These are phyloP conservation scores for Nipponia nippon DNA, from an alignment of 2,113 vertebrate genomes.

Conservation along the genomic window DNA sequence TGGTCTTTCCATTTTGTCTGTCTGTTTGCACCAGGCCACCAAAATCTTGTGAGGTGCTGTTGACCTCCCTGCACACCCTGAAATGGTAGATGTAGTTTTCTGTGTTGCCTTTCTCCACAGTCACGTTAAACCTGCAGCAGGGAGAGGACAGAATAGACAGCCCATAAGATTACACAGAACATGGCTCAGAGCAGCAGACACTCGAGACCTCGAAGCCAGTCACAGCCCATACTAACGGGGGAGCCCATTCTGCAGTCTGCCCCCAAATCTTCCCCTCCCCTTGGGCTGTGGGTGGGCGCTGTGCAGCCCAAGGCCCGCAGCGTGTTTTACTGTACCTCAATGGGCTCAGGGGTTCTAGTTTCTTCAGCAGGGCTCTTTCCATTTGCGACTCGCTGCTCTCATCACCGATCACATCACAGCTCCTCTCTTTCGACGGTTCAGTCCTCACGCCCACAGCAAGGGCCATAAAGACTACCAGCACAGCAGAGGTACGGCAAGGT, in stretches of 20 bases:
- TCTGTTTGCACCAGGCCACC: constrained; percentile 81
- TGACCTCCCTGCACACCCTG: constrained; percentile 85
- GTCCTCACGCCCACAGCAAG: background rate
- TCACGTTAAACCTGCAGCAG: constrained; percentile 71
- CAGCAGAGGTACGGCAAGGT: constrained; percentile 3
- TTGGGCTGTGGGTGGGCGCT: background rate
- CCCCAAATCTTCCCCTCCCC: background rate
- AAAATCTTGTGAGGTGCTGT: constrained; percentile 44
- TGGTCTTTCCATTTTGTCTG: background rate
- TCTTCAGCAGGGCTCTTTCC: constrained; percentile 70
- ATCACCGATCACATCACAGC: constrained; percentile 72
- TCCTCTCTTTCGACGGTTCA: constrained; percentile 49
- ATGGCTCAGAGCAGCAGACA: background rate
- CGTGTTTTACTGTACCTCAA: constrained; percentile 51
- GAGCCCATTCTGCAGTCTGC: background rate
- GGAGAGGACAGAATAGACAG: background rate
- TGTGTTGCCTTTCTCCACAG: constrained; percentile 10
- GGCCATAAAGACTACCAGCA: constrained; percentile 37
- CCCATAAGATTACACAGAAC: background rate
- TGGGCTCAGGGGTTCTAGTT: constrained; percentile 64
- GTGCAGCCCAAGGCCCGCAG: background rate
- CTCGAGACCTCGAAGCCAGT: background rate
- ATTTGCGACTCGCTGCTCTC: constrained; percentile 60
- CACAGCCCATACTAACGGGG: background rate
- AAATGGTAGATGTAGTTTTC: constrained; percentile 81